Percentiles rank a stretch among this genome's conserved stretches.
Evolutionary conservation across 2,888 invertebrate genomes (phyloP).

Genomic region (Chaitophorus viminalis): DNA sequence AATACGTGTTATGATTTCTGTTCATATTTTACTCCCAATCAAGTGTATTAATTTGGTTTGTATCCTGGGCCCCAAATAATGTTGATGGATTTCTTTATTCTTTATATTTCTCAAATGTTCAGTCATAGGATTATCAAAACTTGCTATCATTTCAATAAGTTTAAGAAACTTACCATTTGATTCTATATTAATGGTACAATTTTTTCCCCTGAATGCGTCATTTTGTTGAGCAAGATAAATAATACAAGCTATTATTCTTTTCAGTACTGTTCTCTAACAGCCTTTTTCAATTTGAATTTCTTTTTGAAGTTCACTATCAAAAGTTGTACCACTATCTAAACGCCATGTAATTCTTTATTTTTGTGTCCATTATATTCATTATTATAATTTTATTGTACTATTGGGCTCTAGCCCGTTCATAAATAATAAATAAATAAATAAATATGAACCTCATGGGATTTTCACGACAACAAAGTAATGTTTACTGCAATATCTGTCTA

Average conservation of each 20-base stretch:
- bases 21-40: not conserved
- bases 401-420: too few species aligned
- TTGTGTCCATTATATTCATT: too few species aligned
- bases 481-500: too few species aligned
- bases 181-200: constrained; percentile 16
- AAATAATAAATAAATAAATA: too few species aligned
- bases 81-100: constrained; percentile 17
- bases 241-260: constrained; percentile 42
- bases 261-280: constrained; percentile 22
- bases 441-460: too few species aligned
- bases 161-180: constrained; percentile 17
- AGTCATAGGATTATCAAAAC: constrained; percentile 11
- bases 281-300: constrained; percentile 2
- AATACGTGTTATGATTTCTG: not conserved
- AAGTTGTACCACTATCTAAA: not conserved
- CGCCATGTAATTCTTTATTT: too few species aligned
- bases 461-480: too few species aligned
- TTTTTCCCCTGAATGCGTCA: constrained; percentile 19
- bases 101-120: not conserved
- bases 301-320: constrained; percentile 16
- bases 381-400: too few species aligned
- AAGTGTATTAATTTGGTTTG: constrained; percentile 2
- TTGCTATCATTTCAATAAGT: constrained; percentile 39
- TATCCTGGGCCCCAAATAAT: constrained; percentile 21
- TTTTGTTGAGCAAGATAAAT: constrained; percentile 34